A percentile compares a stretch with the other conserved stretches of the same genome.
These are phyloP conservation scores for Aspidoscelis tigris DNA, from an alignment of 2,113 vertebrate genomes.

Conservation along the genomic window DNA sequence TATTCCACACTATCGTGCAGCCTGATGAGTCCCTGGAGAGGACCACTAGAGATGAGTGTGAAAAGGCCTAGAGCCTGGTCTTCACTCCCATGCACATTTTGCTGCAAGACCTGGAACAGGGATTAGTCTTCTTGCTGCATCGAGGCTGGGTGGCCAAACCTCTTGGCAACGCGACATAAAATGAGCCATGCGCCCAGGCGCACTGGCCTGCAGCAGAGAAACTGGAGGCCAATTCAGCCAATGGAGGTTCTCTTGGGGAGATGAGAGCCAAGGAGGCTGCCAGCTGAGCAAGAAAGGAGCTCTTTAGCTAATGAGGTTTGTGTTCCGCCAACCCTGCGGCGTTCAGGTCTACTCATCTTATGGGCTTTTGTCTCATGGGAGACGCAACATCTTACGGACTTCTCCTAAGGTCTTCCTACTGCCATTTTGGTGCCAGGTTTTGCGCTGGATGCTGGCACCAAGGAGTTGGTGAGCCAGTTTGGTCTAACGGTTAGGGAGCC, in stretches of 20 bases:
- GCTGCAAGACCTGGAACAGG: not conserved
- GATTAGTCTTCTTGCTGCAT: not conserved
- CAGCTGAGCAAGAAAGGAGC: not conserved
- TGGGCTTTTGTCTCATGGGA: not conserved
- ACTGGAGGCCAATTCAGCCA: not conserved
- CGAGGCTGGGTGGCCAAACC: not conserved
- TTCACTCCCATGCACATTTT: not conserved
- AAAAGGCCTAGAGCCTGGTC: too few species aligned
- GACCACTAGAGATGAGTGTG: too few species aligned
- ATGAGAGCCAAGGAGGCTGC: not conserved
- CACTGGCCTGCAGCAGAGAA: not conserved
- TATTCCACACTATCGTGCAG: too few species aligned
- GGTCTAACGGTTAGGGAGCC: too few species aligned
- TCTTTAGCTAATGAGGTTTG: conserved; percentile 8
- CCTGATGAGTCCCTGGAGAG: too few species aligned
- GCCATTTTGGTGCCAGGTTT: too few species aligned
- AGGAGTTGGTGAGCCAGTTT: too few species aligned
- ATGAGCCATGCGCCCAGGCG: not conserved
- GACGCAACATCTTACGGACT: not conserved
- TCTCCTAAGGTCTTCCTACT: not conserved
- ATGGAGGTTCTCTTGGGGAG: not conserved
- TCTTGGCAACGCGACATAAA: not conserved
- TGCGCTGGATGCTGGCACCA: too few species aligned
- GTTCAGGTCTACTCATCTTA: not conserved
- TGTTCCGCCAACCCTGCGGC: not conserved